phyloP scores from a whole-genome alignment of 2,113 vertebrate species.

The Paramisgurnus dabryanus region DNA sequence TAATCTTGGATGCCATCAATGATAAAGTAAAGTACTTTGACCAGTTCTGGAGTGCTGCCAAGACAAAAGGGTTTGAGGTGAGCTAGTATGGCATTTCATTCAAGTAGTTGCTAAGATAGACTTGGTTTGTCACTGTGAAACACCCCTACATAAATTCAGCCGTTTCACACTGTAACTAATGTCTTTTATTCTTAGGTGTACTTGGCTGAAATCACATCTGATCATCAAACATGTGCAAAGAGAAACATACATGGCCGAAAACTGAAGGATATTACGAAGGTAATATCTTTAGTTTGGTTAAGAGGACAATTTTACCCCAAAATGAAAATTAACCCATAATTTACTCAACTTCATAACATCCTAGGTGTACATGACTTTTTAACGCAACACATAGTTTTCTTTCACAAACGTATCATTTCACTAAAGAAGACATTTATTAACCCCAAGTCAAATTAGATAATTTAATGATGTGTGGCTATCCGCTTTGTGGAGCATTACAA shows the following conservation, averaged over 20 bases:
- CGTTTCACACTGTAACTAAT: not conserved
- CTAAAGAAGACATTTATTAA: too few species aligned
- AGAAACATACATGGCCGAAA: constrained; percentile 93
- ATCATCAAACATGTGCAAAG: constrained; percentile 93
- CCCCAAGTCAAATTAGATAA: too few species aligned
- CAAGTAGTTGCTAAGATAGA: not conserved
- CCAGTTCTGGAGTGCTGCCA: constrained; percentile 98
- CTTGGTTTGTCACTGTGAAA: not conserved
- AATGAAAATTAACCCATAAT: too few species aligned
- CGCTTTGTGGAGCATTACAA: too few species aligned
- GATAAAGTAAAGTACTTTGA: constrained; percentile 95
- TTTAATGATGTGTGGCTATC: too few species aligned
- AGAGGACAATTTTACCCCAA: too few species aligned
- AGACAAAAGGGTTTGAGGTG: constrained; percentile 99
- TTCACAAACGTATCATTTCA: too few species aligned
- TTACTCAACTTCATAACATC: too few species aligned
- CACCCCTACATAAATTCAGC: not conserved
- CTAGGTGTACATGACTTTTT: too few species aligned
- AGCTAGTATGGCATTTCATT: constrained; percentile 30
- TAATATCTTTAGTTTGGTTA: constrained; percentile 50
- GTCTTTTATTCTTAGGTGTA: constrained; percentile 81
- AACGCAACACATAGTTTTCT: too few species aligned
- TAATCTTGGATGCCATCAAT: constrained; percentile 96
- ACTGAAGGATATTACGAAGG: constrained; percentile 93
- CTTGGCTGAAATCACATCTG: constrained; percentile 93